Evolutionary conservation across 2,888 invertebrate genomes (phyloP).

Genomic region (Seira ritae): DNA sequence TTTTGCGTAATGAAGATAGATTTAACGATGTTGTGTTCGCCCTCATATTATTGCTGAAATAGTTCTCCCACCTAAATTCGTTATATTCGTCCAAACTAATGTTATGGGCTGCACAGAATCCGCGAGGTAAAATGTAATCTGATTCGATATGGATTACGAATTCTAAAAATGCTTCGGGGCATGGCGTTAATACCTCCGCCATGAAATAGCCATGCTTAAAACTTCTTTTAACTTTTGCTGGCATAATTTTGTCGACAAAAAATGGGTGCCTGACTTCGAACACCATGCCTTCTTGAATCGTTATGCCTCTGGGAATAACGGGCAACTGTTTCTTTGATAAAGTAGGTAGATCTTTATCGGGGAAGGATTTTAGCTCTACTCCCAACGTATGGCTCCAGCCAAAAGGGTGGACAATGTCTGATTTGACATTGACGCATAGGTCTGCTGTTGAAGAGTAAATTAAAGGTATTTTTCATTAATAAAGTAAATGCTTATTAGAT

Average conservation of each 20-base stretch:
- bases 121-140: slow-evolving; percentile 60
- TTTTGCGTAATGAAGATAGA: too few relatives aligned
- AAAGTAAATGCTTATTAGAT: too few relatives aligned
- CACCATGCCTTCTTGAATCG: slow-evolving; percentile 41
- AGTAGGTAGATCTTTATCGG: not conserved
- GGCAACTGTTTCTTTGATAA: slow-evolving; percentile 21
- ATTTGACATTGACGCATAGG: slow-evolving; percentile 55
- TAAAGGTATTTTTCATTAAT: too few relatives aligned
- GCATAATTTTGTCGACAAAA: slow-evolving; percentile 33
- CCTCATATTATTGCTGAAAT: slow-evolving; percentile 18
- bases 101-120: slow-evolving; percentile 51
- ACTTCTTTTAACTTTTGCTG: slow-evolving; percentile 32
- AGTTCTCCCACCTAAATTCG: slow-evolving; percentile 50
- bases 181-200: slow-evolving; percentile 22
- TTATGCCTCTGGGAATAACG: slow-evolving; percentile 6
- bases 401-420: slow-evolving; percentile 54
- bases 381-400: slow-evolving; percentile 64
- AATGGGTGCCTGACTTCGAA: slow-evolving; percentile 63
- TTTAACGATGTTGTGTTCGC: too few relatives aligned
- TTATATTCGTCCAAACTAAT: slow-evolving; percentile 40
- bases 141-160: slow-evolving; percentile 62
- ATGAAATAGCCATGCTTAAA: slow-evolving; percentile 57
- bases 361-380: slow-evolving; percentile 31
- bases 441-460: slow-evolving; percentile 30
- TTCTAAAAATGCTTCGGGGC: not conserved